phyloP scores from a whole-genome alignment of 2,113 vertebrate genomes.

The Thamnaconus septentrionalis region DNA sequence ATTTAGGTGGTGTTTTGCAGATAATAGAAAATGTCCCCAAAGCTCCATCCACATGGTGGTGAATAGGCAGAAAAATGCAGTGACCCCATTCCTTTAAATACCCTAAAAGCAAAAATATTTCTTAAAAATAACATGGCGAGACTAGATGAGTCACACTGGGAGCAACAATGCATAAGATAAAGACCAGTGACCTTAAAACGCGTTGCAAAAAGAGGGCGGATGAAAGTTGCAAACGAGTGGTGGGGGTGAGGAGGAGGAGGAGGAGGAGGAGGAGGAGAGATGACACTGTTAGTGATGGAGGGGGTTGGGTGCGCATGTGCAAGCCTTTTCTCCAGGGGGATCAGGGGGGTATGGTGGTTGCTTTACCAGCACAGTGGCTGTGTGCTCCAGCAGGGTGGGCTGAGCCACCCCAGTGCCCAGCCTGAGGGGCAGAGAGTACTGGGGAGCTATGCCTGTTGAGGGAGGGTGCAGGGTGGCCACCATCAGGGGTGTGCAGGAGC shows the following conservation, averaged over 20 bases:
- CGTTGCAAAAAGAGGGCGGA: slow-evolving; percentile 13
- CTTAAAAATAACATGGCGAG: no score
- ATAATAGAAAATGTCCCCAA: no score
- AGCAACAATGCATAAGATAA: neutral
- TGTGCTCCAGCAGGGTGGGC: slow-evolving; percentile 97
- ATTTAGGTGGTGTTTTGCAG: no score
- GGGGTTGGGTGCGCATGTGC: slow-evolving; percentile 27
- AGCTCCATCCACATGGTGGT: no score
- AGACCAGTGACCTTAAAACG: slow-evolving; percentile 17
- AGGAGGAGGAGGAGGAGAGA: slow-evolving; percentile 28
- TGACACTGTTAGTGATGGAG: slow-evolving; percentile 54
- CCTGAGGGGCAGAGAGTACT: slow-evolving; percentile 96
- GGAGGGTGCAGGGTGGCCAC: slow-evolving; percentile 98
- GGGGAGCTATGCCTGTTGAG: slow-evolving; percentile 94
- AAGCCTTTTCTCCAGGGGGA: slow-evolving; percentile 24
- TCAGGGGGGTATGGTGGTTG: slow-evolving; percentile 22
- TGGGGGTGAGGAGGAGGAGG: slow-evolving; percentile 9
- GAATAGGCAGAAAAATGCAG: no score
- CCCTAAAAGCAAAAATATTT: no score
- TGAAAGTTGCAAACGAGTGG: slow-evolving; percentile 31
- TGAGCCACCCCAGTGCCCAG: slow-evolving; percentile 94
- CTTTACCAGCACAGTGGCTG: slow-evolving; percentile 99
- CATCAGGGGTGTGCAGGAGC: slow-evolving; percentile 99
- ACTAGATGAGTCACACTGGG: no score
- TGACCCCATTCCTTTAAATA: no score